Base-by-base conservation (phyloP, 2,888 invertebrate genomes). In the Idaea biselata region DNA sequence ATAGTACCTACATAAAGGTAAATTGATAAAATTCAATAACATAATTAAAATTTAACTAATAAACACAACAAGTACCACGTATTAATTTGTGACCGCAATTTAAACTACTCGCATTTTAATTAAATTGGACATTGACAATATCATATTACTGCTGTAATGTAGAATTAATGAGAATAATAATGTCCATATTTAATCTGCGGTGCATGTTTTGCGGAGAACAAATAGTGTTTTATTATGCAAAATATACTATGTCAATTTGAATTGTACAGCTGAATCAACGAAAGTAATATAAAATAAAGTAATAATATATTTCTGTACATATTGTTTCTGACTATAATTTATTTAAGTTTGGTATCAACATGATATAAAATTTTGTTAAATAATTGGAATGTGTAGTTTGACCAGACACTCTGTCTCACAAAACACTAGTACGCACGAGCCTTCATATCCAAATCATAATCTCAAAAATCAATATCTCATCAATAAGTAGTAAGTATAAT, bases 91-190 rank as follows among this genome's bases (percentile, higher is more conserved):
- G 70, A 70, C 73, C 63, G 73, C 68, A 70, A 74, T 71, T 70
- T 73, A 71, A 75, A 74, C 75, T 72, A 71, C 68, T 70, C 68
- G 60, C 67, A 68, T 73, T 70, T 70, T 68, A 71, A 75, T 73
- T 73, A 68, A 73, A 73, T 70, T 69, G 68, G 71, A 66, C 66
- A 68, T 69, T 73, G 73, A 74, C 72, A 71, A 76, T 71, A 74
- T 67, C 61, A 74, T 73, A 72, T 76, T 71, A 68, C 68, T 71
- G 68, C 68, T 61, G 70, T 73, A 68, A 71, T 73, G 67, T 68
- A 63, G 63, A 63, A 69, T 70, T 67, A 71, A 72, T 69, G 69
- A 70, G 67, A 69, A 71, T 68, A 73, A 68, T 71, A 70, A 70
- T 68, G 68, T 67, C 60, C 63, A 71, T 70, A 70, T 70, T 66